Conservation (phyloP, 2,113 vertebrate genomes). For the Cichladusa arquata region DNA sequence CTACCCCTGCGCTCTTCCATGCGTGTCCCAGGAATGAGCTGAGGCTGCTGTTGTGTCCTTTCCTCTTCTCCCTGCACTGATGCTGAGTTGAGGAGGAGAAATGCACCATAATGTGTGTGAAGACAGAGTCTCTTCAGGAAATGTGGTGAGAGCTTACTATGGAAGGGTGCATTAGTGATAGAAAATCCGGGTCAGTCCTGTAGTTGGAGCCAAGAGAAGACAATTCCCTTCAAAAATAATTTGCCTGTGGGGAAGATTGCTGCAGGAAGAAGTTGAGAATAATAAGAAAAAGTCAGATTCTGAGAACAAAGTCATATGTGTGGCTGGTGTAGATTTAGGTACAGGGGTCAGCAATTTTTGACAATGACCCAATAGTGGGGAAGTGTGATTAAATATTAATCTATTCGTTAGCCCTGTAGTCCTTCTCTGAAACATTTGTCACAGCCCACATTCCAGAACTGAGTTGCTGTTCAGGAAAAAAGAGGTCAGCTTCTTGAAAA, state of each 20-base stretch:
- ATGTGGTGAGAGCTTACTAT: neutral
- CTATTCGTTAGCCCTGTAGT: constrained; percentile 26
- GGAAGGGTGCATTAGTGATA: neutral
- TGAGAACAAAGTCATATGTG: neutral
- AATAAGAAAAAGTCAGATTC: neutral
- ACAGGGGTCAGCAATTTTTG: neutral
- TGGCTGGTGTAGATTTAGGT: neutral
- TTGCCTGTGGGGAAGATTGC: neutral
- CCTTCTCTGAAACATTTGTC: constrained; percentile 5
- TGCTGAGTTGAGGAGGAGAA: neutral
- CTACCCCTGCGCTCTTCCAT: accelerated
- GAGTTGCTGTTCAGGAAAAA: constrained; percentile 32
- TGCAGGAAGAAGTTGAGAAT: neutral
- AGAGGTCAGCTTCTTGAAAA: constrained; percentile 52
- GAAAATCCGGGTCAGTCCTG: neutral
- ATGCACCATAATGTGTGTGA: accelerated
- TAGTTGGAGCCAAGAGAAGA: neutral
- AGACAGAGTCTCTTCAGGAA: accelerated
- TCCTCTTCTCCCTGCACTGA: neutral
- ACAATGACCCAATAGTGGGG: neutral
- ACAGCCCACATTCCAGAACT: neutral
- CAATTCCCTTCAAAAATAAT: neutral
- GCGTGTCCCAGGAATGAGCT: neutral
- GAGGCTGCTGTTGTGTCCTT: accelerated
- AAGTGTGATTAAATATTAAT: neutral